phyloP scores from a whole-genome alignment of 2,113 vertebrate genomes.

The Rhinogobius similis region DNA sequence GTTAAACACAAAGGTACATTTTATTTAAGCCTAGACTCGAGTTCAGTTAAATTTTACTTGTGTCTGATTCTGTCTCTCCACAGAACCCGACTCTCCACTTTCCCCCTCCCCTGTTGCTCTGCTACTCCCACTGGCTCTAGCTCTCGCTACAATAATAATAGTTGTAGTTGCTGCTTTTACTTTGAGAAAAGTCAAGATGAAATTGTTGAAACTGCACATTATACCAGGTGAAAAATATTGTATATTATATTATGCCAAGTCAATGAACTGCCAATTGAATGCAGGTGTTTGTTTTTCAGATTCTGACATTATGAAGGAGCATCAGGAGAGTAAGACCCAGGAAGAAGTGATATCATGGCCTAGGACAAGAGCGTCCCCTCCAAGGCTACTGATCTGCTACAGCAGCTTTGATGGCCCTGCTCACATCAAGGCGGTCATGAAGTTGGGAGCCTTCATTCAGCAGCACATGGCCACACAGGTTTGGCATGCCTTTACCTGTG shows the following conservation, averaged over 20 bases:
- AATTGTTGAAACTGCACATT: slow-evolving; percentile 21
- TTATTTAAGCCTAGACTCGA: neutral
- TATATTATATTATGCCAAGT: neutral
- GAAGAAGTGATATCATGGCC: slow-evolving; percentile 43
- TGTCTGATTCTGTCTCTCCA: neutral
- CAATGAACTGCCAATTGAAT: neutral
- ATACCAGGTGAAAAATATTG: slow-evolving; percentile 57
- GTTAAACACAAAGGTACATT: slow-evolving; percentile 58
- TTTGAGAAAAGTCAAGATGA: slow-evolving; percentile 32
- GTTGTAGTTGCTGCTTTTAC: slow-evolving; percentile 40
- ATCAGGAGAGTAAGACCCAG: slow-evolving; percentile 38
- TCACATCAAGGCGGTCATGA: slow-evolving; percentile 73
- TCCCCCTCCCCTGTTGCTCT: slow-evolving; percentile 19
- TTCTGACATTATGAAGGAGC: slow-evolving; percentile 55
- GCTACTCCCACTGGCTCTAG: slow-evolving; percentile 51
- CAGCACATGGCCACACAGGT: slow-evolving; percentile 79
- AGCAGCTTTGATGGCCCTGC: slow-evolving; percentile 71
- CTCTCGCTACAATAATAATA: slow-evolving; percentile 15
- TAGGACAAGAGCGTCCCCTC: slow-evolving; percentile 42
- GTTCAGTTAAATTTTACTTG: neutral
- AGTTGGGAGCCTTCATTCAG: slow-evolving; percentile 77
- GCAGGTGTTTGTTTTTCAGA: neutral
- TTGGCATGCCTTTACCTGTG: neutral
- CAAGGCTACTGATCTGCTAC: slow-evolving; percentile 79
- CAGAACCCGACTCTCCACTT: neutral